Conservation (phyloP, 2,113 vertebrate genomes). For the Gila orcuttii region DNA sequence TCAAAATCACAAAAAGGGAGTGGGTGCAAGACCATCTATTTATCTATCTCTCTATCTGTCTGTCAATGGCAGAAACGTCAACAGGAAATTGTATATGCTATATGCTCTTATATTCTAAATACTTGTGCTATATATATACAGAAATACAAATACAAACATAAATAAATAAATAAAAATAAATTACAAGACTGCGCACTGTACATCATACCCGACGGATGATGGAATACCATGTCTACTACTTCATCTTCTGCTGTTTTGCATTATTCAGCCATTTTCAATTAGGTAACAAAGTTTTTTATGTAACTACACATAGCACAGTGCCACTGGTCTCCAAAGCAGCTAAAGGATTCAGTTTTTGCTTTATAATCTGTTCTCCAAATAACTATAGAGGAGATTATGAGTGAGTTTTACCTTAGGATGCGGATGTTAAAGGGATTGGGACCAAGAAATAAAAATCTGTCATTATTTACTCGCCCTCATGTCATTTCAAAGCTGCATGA, state of each 20-base stretch:
- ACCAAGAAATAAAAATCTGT: background rate
- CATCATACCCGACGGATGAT: background rate
- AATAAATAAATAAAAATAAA: background rate
- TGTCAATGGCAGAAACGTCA: background rate
- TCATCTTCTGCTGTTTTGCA: constrained; percentile 3
- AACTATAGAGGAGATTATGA: background rate
- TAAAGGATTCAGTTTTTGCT: background rate
- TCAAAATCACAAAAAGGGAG: constrained; percentile 23
- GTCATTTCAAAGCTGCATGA: background rate
- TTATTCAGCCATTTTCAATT: background rate
- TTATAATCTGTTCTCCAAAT: background rate
- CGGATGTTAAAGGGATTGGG: background rate
- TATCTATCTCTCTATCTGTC: background rate
- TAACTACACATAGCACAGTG: background rate
- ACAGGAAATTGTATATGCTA: background rate
- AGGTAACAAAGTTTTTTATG: background rate
- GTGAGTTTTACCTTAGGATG: background rate
- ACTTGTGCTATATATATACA: background rate
- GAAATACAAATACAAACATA: background rate
- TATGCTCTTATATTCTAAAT: background rate
- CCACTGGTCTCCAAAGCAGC: background rate
- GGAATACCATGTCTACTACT: background rate
- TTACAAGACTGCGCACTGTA: background rate
- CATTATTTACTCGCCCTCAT: background rate
- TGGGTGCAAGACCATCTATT: background rate